Conservation (phyloP, 2,113 vertebrate genomes). For the Dipodomys spectabilis region DNA sequence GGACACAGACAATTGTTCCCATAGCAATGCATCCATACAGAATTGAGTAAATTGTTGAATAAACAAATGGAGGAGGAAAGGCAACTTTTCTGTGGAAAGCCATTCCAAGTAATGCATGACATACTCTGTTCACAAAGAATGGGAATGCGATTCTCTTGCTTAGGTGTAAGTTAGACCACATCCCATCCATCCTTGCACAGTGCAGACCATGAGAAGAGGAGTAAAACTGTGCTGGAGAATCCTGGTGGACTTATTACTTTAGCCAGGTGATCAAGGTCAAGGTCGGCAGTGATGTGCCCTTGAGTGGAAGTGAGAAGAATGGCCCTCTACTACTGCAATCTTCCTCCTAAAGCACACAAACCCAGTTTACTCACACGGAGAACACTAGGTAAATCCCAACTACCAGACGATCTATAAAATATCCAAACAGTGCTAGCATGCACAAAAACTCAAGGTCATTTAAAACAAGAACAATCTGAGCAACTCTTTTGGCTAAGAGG, state of each 20-base stretch:
- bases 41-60: conserved; percentile 3
- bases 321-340: neutral
- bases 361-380: neutral
- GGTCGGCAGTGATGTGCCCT: neutral
- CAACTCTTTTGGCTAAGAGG: neutral
- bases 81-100: neutral
- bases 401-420: neutral
- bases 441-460: neutral
- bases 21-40: neutral
- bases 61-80: neutral
- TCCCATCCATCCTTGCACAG: conserved; percentile 7
- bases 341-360: neutral
- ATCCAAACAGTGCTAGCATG: neutral
- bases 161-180: neutral
- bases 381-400: neutral
- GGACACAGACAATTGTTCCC: neutral
- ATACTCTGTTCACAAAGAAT: neutral
- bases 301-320: neutral
- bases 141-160: neutral
- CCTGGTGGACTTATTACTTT: neutral
- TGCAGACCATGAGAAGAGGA: neutral
- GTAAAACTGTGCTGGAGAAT: neutral
- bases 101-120: neutral
- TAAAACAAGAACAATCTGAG: neutral
- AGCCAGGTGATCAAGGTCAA: neutral